Evolutionary conservation across 2,797 vertebrate species (phyloP).

Genomic region (Streptopelia turtur): DNA sequence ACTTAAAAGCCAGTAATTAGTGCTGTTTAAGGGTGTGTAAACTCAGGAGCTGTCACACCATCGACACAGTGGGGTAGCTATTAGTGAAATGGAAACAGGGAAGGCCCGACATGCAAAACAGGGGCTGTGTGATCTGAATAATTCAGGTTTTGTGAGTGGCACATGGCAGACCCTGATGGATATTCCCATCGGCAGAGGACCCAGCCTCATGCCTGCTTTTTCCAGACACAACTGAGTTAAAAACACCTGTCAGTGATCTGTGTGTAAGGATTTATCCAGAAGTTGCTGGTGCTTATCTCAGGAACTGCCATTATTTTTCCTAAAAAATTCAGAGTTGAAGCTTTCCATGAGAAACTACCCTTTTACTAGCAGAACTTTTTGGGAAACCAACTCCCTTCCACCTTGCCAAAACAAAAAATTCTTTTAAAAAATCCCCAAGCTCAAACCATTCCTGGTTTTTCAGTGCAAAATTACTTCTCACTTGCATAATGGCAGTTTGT

Average conservation of each 20-base stretch:
- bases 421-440: neutral
- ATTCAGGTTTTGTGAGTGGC: neutral
- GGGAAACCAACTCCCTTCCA: neutral
- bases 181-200: neutral
- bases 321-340: neutral
- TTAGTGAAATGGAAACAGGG: constrained; percentile 14
- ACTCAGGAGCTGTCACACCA: neutral
- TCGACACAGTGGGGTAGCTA: neutral
- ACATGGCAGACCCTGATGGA: neutral
- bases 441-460: neutral
- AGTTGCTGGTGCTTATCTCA: fast-evolving
- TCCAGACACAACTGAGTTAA: neutral
- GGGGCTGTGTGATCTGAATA: constrained; percentile 1
- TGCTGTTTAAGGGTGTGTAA: constrained; percentile 33
- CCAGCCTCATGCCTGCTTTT: fast-evolving
- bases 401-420: neutral
- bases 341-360: neutral
- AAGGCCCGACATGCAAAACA: neutral
- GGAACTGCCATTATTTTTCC: neutral
- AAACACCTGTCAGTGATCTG: neutral
- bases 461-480: neutral
- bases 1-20: constrained; percentile 54
- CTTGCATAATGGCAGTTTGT: neutral
- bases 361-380: neutral
- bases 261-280: neutral